phyloP scores from a whole-genome alignment of 2,113 vertebrate species.

The Thomomys bottae region DNA sequence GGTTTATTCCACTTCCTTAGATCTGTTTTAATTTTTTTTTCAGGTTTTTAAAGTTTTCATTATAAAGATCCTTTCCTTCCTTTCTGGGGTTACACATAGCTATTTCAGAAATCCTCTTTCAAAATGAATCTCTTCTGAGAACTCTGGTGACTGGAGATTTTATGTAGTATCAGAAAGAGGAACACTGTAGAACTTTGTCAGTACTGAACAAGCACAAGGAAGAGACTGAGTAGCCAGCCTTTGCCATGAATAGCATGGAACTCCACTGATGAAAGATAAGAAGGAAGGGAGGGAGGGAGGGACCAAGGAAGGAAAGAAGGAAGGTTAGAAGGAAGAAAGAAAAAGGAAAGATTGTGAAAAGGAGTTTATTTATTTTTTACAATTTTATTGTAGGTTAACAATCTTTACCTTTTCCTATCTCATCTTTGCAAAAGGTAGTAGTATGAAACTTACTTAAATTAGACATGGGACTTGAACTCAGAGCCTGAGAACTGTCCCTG shows the following conservation, averaged over 20 bases:
- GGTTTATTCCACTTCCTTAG: too few relatives aligned
- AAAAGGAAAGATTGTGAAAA: background rate
- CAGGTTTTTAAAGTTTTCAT: too few relatives aligned
- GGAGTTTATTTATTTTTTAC: background rate
- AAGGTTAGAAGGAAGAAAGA: background rate
- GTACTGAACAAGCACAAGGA: background rate
- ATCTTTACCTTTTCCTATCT: background rate
- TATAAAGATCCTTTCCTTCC: too few relatives aligned
- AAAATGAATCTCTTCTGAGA: background rate
- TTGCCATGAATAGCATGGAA: background rate
- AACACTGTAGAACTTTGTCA: background rate
- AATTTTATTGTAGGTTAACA: background rate
- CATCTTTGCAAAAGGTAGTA: background rate
- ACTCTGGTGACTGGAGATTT: background rate
- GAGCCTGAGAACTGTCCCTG: too few relatives aligned
- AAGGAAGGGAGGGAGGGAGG: too few relatives aligned
- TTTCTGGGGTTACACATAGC: background rate
- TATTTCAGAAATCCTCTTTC: constrained; percentile 16
- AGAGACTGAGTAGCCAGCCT: accelerated
- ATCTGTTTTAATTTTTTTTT: too few relatives aligned
- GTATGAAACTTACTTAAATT: background rate
- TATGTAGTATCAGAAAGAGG: background rate
- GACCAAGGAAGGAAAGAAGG: background rate
- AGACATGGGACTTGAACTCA: too few relatives aligned
- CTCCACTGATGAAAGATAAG: background rate